Evolutionary conservation across 2,888 invertebrate genomes (phyloP).

Genomic region (Tachystola acroxantha): DNA sequence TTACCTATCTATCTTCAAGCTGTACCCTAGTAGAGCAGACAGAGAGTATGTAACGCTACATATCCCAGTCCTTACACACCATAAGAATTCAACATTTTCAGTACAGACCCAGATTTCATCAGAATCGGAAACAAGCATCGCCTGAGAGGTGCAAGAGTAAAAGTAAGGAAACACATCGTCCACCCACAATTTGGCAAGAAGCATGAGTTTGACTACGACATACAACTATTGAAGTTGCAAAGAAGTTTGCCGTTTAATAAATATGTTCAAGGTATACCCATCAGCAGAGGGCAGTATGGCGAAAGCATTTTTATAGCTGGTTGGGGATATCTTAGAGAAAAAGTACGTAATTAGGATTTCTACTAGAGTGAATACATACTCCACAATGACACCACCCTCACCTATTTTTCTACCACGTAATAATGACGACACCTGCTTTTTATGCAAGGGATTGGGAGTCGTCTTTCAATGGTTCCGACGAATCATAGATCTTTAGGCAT

Average conservation of each 20-base stretch:
- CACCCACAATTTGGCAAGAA: conserved; percentile 38
- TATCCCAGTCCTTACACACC: too few relatives aligned
- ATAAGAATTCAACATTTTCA: too few relatives aligned
- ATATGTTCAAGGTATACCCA: conserved; percentile 24
- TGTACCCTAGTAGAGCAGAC: too few relatives aligned
- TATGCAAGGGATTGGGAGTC: too few relatives aligned
- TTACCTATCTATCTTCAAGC: too few relatives aligned
- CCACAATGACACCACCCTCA: too few relatives aligned
- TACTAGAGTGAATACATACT: too few relatives aligned
- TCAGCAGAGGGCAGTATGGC: conserved; percentile 28
- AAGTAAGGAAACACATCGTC: conserved; percentile 29
- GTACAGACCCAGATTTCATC: conserved; percentile 24
- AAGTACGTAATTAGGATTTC: conserved; percentile 34
- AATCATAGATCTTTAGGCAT: too few relatives aligned
- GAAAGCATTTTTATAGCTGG: conserved; percentile 37
- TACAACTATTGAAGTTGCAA: conserved; percentile 37
- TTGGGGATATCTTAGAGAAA: conserved; percentile 54
- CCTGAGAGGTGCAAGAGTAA: conserved; percentile 28
- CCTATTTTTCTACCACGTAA: background rate
- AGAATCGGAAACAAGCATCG: conserved; percentile 40
- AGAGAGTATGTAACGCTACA: too few relatives aligned
- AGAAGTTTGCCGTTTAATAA: conserved; percentile 27
- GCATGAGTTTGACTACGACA: conserved; percentile 51
- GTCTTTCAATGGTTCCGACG: too few relatives aligned
- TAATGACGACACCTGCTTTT: too few relatives aligned